These are phyloP conservation scores for Phalloptychus januarius DNA, from an alignment of 2,797 vertebrate species.

Conservation along the genomic window DNA sequence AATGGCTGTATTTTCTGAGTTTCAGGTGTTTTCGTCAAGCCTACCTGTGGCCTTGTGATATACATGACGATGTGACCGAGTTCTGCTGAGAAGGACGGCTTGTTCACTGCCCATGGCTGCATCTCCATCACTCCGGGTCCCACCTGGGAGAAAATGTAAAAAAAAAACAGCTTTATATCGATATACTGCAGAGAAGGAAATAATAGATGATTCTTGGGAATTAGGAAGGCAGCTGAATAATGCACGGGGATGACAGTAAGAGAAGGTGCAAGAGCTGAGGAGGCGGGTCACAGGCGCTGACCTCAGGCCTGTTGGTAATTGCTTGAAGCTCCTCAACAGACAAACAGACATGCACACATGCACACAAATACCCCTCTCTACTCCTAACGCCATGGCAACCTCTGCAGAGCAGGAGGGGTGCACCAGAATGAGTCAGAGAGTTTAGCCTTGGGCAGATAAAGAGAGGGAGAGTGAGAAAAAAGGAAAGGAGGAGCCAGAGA, in stretches of 20 bases:
- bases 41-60: slow-evolving; percentile 76
- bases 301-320: slow-evolving; percentile 54
- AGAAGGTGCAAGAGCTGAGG: slow-evolving; percentile 25
- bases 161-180: slow-evolving; percentile 11
- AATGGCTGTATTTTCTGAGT: not conserved
- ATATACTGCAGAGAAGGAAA: slow-evolving; percentile 20
- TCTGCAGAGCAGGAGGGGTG: slow-evolving; percentile 23
- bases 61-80: slow-evolving; percentile 68
- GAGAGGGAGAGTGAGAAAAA: slow-evolving; percentile 38
- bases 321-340: slow-evolving; percentile 55
- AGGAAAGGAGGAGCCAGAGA: slow-evolving; percentile 43
- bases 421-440: slow-evolving; percentile 78
- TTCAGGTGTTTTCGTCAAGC: slow-evolving; percentile 12
- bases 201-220: slow-evolving; percentile 11
- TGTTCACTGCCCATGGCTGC: slow-evolving; percentile 71
- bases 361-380: slow-evolving; percentile 22
- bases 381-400: slow-evolving; percentile 70
- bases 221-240: slow-evolving; percentile 34
- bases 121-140: slow-evolving; percentile 58
- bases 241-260: slow-evolving; percentile 45
- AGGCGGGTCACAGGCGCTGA: slow-evolving; percentile 63
- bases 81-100: slow-evolving; percentile 73
- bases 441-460: slow-evolving; percentile 75
- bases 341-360: slow-evolving; percentile 5
- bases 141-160: slow-evolving; percentile 50